Evolutionary conservation across 2,113 vertebrate species (phyloP), one percentile per base, ranked within the genome.

Genomic region (Nycticorax nycticorax): DNA sequence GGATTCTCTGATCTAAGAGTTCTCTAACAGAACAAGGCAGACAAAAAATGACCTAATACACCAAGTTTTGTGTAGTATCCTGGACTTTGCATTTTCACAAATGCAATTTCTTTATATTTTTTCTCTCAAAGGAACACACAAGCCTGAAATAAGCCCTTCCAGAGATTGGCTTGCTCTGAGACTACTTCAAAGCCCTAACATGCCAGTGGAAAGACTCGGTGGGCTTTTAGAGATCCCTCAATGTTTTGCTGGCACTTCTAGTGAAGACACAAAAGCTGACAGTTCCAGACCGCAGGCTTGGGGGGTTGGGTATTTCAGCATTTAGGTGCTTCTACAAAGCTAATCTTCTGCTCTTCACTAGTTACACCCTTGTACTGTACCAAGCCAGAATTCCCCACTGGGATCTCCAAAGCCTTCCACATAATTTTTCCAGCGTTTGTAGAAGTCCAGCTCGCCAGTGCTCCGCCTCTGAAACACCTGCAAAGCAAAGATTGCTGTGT

Each of bases 301-400:
- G 18, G 14, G 15, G 23, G 6, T 2, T 67, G 37, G 62, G 8
- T 52, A 80, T 43, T 43, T 68, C 59, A 89, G 33, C 30, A 20
- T 57, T 73, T 23, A 66, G 7, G 8, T 79, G 22, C n/a, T 72
- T 80, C 55, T 83, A 19, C 27, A 59, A 84, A 91, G 69, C 60
- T 39, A 16, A 9, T 55, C 67, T 52, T 64, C 41, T 91, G 37
- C n/a, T 74, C 43, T 83, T 59, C 57, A 13, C 47, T 33, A 24
- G 50, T 80, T 35, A 83, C 67, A 79, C 23, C 26, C 23, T 69
- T 64, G 88, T 67, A 39, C 37, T 68, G 19, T 98, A 99, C 99
- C 99, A 41, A 99, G 97, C 98, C 99, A 99, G 86, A 99, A 99
- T 93, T 99, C 99, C 17, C 98, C 98, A 26, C 95, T 98, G 94